Percentiles rank a stretch among this genome's conserved stretches.
Evolutionary conservation across 1,140 invertebrate species (phyloP).

Genomic region (Penaeus indicus): DNA sequence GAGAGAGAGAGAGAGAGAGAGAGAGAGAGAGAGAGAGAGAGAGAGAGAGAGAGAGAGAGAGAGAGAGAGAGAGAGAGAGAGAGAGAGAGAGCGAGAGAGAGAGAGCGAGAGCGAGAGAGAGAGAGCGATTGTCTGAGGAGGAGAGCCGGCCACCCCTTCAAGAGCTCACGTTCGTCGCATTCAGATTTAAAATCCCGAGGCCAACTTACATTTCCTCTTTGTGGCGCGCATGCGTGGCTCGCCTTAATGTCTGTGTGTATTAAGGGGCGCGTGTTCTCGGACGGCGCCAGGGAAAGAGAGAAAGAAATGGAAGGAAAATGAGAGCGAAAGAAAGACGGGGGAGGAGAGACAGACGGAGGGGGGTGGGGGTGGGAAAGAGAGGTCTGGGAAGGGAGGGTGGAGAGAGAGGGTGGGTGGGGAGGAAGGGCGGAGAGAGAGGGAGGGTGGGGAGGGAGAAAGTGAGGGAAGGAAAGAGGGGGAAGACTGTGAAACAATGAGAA

Average conservation of each 20-base stretch:
- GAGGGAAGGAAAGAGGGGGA: not conserved
- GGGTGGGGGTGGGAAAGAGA: not conserved
- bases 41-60: not conserved
- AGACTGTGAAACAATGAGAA: not conserved
- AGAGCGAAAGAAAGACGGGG: not conserved
- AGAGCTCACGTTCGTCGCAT: too few relatives aligned
- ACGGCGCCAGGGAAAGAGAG: too few relatives aligned
- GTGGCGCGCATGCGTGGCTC: too few relatives aligned
- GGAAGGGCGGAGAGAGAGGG: slow-evolving; percentile 11
- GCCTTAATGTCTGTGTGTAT: not conserved
- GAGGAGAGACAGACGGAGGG: not conserved
- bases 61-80: not conserved
- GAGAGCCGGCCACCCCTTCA: not conserved
- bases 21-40: too few relatives aligned
- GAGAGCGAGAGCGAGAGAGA: slow-evolving; percentile 25
- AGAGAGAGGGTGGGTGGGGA: not conserved
- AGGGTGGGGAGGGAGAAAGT: slow-evolving; percentile 24
- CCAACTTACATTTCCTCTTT: too few relatives aligned
- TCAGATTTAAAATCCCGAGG: too few relatives aligned
- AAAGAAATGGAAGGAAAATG: not conserved
- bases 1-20: too few relatives aligned
- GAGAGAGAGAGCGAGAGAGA: slow-evolving; percentile 18
- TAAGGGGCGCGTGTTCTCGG: not conserved
- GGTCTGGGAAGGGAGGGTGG: not conserved
- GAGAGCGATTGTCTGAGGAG: not conserved